Percentiles rank a stretch among this genome's conserved stretches.
Conservation (phyloP, 2,113 vertebrate genomes). For the Sylvia atricapilla region DNA sequence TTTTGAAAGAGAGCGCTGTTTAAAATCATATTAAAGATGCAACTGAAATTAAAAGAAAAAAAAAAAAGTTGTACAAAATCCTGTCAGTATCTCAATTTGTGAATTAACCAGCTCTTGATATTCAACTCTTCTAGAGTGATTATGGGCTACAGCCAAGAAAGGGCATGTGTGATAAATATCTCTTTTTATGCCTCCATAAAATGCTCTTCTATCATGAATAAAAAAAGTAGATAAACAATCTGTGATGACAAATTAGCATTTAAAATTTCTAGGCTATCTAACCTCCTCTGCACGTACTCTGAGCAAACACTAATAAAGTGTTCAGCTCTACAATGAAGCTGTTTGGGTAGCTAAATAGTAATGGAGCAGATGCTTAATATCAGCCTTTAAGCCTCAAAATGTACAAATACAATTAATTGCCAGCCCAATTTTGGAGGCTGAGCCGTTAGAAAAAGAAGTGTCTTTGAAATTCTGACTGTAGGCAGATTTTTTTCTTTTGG, state of each 20-base stretch:
- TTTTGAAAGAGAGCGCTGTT: background rate
- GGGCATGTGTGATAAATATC: background rate
- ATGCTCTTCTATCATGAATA: constrained; percentile 16
- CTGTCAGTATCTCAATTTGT: background rate
- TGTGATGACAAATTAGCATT: constrained; percentile 55
- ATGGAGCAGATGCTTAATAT: constrained; percentile 62
- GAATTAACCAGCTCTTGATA: background rate
- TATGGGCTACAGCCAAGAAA: background rate
- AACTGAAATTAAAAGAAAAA: background rate
- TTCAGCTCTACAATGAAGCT: constrained; percentile 33
- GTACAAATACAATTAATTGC: constrained; percentile 51
- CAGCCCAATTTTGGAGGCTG: background rate
- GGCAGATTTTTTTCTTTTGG: background rate
- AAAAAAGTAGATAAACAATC: constrained; percentile 41
- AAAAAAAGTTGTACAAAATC: background rate
- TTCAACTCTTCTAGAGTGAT: background rate
- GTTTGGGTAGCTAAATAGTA: constrained; percentile 37
- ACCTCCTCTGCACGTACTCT: constrained; percentile 39
- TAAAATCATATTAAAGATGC: background rate
- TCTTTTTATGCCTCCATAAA: constrained; percentile 17
- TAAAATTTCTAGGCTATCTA: constrained; percentile 44
- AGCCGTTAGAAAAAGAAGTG: background rate
- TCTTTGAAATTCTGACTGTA: background rate
- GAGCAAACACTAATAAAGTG: constrained; percentile 49
- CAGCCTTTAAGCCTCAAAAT: constrained; percentile 59